A percentile compares a stretch with the other conserved stretches of the same genome.
Conservation (phyloP, 2,888 invertebrate species). For the Synanthedon formicaeformis region DNA sequence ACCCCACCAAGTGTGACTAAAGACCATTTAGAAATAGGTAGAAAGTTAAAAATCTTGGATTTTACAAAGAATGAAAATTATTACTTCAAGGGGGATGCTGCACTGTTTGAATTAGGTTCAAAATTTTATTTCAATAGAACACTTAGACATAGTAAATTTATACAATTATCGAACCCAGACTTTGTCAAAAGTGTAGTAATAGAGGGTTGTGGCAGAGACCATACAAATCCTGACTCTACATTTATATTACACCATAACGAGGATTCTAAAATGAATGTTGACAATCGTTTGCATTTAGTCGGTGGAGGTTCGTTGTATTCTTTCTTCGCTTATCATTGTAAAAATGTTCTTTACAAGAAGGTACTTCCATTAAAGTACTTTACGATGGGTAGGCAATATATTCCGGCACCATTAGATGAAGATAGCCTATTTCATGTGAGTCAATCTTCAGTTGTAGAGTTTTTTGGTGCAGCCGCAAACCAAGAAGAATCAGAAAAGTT, state of each 20-base stretch:
- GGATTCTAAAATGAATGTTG: slow-evolving; percentile 59
- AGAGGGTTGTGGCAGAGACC: slow-evolving; percentile 78
- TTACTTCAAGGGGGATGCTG: slow-evolving; percentile 76
- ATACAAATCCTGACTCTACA: slow-evolving; percentile 61
- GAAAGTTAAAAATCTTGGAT: slow-evolving; percentile 61
- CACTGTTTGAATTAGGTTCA: slow-evolving; percentile 76
- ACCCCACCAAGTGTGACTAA: slow-evolving; percentile 34
- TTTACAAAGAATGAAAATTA: slow-evolving; percentile 71
- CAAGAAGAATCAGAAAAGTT: slow-evolving; percentile 55
- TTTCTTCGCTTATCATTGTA: slow-evolving; percentile 80
- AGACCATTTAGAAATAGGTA: slow-evolving; percentile 71
- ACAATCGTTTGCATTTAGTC: slow-evolving; percentile 77
- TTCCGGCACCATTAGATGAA: slow-evolving; percentile 43
- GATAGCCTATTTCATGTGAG: slow-evolving; percentile 74
- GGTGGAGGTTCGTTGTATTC: slow-evolving; percentile 81
- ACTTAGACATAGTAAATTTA: slow-evolving; percentile 60
- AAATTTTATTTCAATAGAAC: slow-evolving; percentile 62
- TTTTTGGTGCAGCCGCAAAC: slow-evolving; percentile 72
- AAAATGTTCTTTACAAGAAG: slow-evolving; percentile 72
- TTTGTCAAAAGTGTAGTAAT: slow-evolving; percentile 80
- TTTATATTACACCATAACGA: slow-evolving; percentile 73
- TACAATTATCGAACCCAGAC: slow-evolving; percentile 81
- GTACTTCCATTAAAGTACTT: slow-evolving; percentile 78
- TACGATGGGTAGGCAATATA: slow-evolving; percentile 78
- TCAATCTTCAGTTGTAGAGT: slow-evolving; percentile 77